phyloP scores from a whole-genome alignment of 2,113 vertebrate genomes.

The Falcunculus frontatus region DNA sequence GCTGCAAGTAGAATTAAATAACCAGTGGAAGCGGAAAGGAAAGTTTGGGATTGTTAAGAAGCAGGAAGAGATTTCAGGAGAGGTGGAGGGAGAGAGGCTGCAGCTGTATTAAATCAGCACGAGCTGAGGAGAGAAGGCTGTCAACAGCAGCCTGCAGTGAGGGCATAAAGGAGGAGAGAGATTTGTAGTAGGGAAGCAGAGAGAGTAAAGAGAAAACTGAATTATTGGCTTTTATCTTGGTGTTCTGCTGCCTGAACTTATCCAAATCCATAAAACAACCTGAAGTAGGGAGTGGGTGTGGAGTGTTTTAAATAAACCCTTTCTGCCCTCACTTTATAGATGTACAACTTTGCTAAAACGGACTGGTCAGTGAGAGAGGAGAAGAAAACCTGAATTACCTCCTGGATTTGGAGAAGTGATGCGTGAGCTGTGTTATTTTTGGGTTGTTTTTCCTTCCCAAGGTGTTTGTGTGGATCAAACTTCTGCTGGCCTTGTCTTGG shows the following conservation, averaged over 20 bases:
- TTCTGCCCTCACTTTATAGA: not conserved
- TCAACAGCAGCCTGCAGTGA: not conserved
- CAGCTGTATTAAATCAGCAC: not conserved
- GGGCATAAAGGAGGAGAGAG: not conserved
- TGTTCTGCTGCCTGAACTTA: not conserved
- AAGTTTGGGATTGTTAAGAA: not conserved
- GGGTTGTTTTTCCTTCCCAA: not conserved
- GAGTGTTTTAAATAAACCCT: not conserved
- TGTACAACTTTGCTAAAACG: fast-evolving
- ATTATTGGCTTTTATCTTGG: not conserved
- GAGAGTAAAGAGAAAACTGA: not conserved
- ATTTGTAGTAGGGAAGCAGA: not conserved
- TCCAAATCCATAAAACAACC: not conserved
- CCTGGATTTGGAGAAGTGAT: not conserved
- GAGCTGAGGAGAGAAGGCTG: not conserved
- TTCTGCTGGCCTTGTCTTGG: not conserved
- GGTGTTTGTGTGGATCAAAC: not conserved
- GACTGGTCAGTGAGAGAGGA: not conserved
- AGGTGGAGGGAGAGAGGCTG: not conserved
- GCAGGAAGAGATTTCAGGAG: not conserved
- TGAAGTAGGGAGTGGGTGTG: not conserved
- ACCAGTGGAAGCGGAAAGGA: not conserved
- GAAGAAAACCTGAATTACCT: not conserved
- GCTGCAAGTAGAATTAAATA: not conserved
- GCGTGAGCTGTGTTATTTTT: fast-evolving